Conservation (phyloP, 2,888 invertebrate genomes). For the Drosophila anomelani region DNA sequence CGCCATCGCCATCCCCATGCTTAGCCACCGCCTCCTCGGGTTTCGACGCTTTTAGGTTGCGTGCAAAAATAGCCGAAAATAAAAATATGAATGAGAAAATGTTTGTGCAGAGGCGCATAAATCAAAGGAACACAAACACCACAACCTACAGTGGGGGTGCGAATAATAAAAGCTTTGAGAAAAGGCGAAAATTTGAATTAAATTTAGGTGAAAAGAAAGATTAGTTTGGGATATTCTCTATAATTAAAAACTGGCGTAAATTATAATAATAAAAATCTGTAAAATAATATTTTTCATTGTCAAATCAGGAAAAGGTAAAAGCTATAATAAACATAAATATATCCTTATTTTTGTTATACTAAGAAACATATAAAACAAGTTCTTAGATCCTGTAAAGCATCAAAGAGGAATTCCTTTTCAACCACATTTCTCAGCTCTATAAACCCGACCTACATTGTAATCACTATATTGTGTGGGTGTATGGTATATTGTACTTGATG, state of each 20-base stretch:
- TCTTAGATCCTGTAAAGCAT: background rate
- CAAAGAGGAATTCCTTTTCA: too few species aligned
- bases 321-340: background rate
- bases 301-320: too few species aligned
- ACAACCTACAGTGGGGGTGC: background rate
- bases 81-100: constrained; percentile 46
- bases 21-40: background rate
- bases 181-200: background rate
- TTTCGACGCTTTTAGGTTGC: constrained; percentile 51
- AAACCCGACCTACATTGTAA: background rate
- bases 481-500: constrained; percentile 40
- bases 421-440: background rate
- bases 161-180: background rate
- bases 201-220: background rate
- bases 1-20: background rate
- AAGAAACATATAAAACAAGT: background rate
- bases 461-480: constrained; percentile 13
- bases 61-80: constrained; percentile 61
- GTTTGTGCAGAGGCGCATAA: constrained; percentile 62
- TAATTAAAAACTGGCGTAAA: background rate
- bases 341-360: background rate
- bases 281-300: background rate
- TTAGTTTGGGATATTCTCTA: too few species aligned
- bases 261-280: background rate
- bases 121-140: constrained; percentile 52